Evolutionary conservation across 2,888 invertebrate genomes (phyloP).

Genomic region (Apoderus coryli): DNA sequence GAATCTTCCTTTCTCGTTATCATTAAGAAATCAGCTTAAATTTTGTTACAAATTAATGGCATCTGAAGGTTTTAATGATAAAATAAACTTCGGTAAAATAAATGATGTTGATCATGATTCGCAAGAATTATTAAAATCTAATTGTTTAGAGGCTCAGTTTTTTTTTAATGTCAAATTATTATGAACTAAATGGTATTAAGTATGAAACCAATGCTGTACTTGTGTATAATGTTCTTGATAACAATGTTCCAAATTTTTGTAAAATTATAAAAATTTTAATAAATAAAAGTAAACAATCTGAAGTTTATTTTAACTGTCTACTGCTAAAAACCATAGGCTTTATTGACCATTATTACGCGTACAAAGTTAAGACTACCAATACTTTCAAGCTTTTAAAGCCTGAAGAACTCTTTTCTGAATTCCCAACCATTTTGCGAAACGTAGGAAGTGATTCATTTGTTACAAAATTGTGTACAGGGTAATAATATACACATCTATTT

Average conservation of each 20-base stretch:
- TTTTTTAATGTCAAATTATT: slow-evolving; percentile 1
- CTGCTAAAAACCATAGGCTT: not conserved
- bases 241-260: slow-evolving; percentile 1
- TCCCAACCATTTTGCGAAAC: too few relatives aligned
- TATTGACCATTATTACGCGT: not conserved
- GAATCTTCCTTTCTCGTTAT: slow-evolving; percentile 6
- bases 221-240: slow-evolving; percentile 3
- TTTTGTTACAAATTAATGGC: slow-evolving; percentile 3
- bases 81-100: slow-evolving; percentile 1
- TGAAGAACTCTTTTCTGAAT: too few relatives aligned
- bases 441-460: too few relatives aligned
- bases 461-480: too few relatives aligned
- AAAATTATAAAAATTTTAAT: slow-evolving; percentile 4
- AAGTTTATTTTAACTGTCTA: not conserved
- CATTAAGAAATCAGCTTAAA: slow-evolving; percentile 5
- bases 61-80: slow-evolving; percentile 1
- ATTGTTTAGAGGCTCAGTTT: not conserved
- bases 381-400: too few relatives aligned
- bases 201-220: not conserved
- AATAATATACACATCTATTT: too few relatives aligned
- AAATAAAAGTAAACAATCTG: not conserved
- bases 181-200: not conserved
- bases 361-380: not conserved
- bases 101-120: slow-evolving; percentile 1
- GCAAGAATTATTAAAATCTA: slow-evolving; percentile 1